Conservation (phyloP, 2,797 vertebrate species). For the Phoeniculus purpureus region DNA sequence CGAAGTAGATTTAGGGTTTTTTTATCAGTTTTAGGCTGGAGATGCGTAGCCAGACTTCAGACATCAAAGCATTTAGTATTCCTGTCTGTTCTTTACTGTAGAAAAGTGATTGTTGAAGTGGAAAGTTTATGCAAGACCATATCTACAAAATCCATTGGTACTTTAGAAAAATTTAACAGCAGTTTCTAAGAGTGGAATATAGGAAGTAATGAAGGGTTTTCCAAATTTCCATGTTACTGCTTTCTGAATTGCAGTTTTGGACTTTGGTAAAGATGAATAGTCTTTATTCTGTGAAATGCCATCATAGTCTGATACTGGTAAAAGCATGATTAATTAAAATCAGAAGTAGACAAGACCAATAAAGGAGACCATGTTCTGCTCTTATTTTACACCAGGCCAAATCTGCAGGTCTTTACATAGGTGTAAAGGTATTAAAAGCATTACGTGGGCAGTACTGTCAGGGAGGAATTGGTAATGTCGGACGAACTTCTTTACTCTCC, state of each 20-base stretch:
- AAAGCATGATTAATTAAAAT: not conserved
- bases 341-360: not conserved
- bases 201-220: not conserved
- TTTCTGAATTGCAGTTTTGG: not conserved
- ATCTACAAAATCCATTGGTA: not conserved
- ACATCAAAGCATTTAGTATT: constrained; percentile 4
- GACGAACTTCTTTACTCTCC: not conserved
- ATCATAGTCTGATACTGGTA: not conserved
- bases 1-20: constrained; percentile 9
- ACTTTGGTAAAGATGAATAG: not conserved
- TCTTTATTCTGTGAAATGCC: not conserved
- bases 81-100: not conserved
- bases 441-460: not conserved
- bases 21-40: constrained; percentile 20
- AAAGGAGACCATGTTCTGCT: not conserved
- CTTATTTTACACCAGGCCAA: not conserved
- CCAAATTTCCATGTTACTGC: not conserved
- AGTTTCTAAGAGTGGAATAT: not conserved
- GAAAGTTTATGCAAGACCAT: not conserved
- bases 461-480: not conserved
- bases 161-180: not conserved
- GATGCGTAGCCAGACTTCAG: constrained; percentile 12
- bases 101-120: not conserved
- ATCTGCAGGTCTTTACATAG: not conserved
- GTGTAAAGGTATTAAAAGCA: not conserved